phyloP scores from a whole-genome alignment of 2,888 invertebrate genomes.

The Drosophila merina region DNA sequence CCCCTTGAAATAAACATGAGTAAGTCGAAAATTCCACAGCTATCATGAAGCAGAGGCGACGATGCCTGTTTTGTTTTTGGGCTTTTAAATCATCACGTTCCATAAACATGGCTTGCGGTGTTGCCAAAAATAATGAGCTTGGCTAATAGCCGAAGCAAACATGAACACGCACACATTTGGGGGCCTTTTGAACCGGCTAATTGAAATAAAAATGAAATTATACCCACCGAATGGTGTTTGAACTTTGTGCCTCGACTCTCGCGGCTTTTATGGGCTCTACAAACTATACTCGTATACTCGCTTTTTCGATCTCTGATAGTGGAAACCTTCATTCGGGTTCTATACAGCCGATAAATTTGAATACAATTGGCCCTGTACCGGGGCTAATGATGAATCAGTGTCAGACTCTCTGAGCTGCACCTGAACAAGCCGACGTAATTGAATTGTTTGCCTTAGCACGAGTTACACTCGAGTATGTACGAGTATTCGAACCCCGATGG shows the following conservation, averaged over 20 bases:
- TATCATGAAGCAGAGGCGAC: conserved; percentile 42
- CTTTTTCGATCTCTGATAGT: too few species aligned
- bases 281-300: too few species aligned
- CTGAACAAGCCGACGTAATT: conserved; percentile 33
- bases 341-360: conserved; percentile 1
- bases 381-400: conserved; percentile 18
- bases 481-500: background rate
- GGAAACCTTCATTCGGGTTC: too few species aligned
- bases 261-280: too few species aligned
- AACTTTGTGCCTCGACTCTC: conserved; percentile 18
- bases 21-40: conserved; percentile 69
- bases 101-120: conserved; percentile 53
- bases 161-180: conserved; percentile 9
- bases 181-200: conserved; percentile 40
- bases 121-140: conserved; percentile 48
- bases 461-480: conserved; percentile 4
- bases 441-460: conserved; percentile 31
- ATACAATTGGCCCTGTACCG: conserved; percentile 1
- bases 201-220: conserved; percentile 41
- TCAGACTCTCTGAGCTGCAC: conserved; percentile 5
- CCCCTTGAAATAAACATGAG: conserved; percentile 71
- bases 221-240: conserved; percentile 10
- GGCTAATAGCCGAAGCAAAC: conserved; percentile 30
- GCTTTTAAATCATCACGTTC: conserved; percentile 69
- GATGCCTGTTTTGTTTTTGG: conserved; percentile 19